These are phyloP conservation scores for Gortyna flavago DNA, from an alignment of 2,888 invertebrate genomes.

Conservation along the genomic window DNA sequence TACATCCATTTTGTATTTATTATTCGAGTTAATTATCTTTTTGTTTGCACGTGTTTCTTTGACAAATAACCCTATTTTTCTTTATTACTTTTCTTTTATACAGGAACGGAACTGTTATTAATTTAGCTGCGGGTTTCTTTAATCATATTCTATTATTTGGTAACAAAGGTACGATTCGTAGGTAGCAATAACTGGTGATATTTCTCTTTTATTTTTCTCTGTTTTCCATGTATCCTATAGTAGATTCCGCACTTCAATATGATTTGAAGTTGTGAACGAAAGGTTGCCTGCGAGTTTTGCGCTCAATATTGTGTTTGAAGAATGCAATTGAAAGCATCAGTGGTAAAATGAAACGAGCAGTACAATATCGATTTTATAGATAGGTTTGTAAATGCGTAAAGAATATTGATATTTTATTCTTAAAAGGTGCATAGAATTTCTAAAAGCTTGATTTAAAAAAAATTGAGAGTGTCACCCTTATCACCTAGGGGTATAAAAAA, in stretches of 20 bases:
- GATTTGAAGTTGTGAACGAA: slow-evolving; percentile 46
- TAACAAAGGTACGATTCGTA: not conserved
- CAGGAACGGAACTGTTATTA: not conserved
- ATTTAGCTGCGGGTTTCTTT: not conserved
- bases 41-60: too few relatives aligned
- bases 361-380: not conserved
- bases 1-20: too few relatives aligned
- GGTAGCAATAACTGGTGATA: not conserved
- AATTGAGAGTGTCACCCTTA: too few relatives aligned
- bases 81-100: not conserved
- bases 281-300: not conserved
- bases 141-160: not conserved
- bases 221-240: not conserved
- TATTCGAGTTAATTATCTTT: too few relatives aligned
- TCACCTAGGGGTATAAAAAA: too few relatives aligned
- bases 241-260: slow-evolving; percentile 35
- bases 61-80: too few relatives aligned
- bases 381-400: not conserved
- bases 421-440: not conserved
- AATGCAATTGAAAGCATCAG: slow-evolving; percentile 45
- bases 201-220: not conserved
- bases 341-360: slow-evolving; percentile 22
- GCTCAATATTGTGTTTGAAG: slow-evolving; percentile 50
- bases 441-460: too few relatives aligned
- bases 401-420: not conserved